Base-by-base conservation (phyloP, 2,888 invertebrate genomes). In the Bembecia ichneumoniformis region DNA sequence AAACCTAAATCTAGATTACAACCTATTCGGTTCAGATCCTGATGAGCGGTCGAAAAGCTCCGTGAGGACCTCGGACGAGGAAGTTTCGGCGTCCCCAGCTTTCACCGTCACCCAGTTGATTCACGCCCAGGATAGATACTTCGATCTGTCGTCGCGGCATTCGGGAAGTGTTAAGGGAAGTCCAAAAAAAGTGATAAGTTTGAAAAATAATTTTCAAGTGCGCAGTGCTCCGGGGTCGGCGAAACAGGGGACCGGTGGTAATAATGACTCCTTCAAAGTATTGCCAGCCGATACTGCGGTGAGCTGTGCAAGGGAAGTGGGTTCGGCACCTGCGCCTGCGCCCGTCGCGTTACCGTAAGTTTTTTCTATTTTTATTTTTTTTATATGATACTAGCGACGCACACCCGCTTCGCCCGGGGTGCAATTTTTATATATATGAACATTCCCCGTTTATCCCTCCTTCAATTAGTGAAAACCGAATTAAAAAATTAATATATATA, bases 61-160 rank as follows among this genome's bases (percentile, higher is more conserved):
- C 4, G 34, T 49, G 3, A 56, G 55, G 36, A 51, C 53, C 2
- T 57, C 60, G 5, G 60, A 66, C 17, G 55, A 57, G 3, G 62
- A 60, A 0, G 28, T 28, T 9, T 28, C 7, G 7, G 28, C 28
- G 28, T 61, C 74, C 2, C 80, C 81, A 0, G 71, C 83, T 59
- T 86, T 87, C 50, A 83, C 82, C 0, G 82, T 86, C 7, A 87
- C 83, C 0, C 84, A 87, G 47, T 49, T 87, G 59, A 86, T 84
- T 0, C 86, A 87, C 53, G 87, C 86, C 1, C 87, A 87, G 64
- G 86, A 87, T 69, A 57, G 87, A 51, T 87, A 82, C 51, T 87
- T 73, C 55, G 81, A 87, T 69, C 51, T 87, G 7, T 86, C 86
- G 9, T 69, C 68, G 35, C 59, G 77, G 28, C 65, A 62, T 43